phyloP scores from a whole-genome alignment of 2,888 invertebrate species.

The Eurois occulta region DNA sequence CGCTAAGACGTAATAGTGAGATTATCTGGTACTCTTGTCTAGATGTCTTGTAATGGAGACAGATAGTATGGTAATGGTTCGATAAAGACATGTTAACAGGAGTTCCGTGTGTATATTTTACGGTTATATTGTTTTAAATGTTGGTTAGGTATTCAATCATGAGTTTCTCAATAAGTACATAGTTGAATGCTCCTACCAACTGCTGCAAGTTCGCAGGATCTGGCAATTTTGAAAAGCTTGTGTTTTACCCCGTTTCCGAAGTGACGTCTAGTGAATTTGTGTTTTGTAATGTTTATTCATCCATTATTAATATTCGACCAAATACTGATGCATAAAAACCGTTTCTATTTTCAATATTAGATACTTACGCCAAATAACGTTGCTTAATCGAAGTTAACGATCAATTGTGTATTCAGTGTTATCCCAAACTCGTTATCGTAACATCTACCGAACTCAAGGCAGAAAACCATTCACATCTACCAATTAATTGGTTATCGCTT shows the following conservation, averaged over 20 bases:
- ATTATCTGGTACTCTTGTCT: constrained; percentile 39
- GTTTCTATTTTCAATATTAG: not conserved
- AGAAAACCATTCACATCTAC: not conserved
- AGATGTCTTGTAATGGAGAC: constrained; percentile 43
- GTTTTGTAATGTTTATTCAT: not conserved
- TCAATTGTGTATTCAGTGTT: not conserved
- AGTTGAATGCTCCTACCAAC: not conserved
- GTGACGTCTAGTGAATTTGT: not conserved
- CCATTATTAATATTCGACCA: not conserved
- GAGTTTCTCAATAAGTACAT: constrained; percentile 14
- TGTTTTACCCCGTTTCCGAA: not conserved
- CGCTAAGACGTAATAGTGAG: constrained; percentile 38
- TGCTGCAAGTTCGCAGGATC: not conserved
- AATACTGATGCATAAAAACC: not conserved
- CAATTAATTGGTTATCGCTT: not conserved
- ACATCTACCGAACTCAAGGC: not conserved
- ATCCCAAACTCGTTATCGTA: not conserved
- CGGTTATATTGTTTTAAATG: constrained; percentile 15
- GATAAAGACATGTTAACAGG: constrained; percentile 47
- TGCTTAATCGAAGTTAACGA: not conserved
- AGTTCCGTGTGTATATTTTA: constrained; percentile 37
- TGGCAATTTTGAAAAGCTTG: no score
- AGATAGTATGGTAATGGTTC: constrained; percentile 37
- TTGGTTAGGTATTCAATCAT: constrained; percentile 4
- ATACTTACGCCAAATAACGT: not conserved